Base-by-base conservation (phyloP, 92 coral and sea anemone species). In the Muricea muricata region DNA sequence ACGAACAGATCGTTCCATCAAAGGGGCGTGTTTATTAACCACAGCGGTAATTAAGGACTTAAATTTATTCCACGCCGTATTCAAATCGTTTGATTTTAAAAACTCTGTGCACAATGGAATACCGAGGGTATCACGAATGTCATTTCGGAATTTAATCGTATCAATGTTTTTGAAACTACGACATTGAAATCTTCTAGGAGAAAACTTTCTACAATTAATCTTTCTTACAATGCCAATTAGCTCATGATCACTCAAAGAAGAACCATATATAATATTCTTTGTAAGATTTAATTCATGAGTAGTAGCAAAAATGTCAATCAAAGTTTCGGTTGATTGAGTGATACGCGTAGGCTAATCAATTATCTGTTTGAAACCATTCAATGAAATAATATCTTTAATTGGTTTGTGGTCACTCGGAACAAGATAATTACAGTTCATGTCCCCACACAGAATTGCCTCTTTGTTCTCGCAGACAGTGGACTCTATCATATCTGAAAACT, bases 1-100 rank as follows among this genome's bases (percentile, higher is more conserved):
- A 0, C 67, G 76, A 32, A 66, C 77, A 42, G 55, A 41, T 65
- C 85, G 73, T 2, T 30, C 75, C 21, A 58, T 56, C 37, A 67
- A 67, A 37, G 75, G 84, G 77, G 85, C 78, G 25, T 81, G 85
- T 42, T 66, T 81, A 61, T 79, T 39, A 56, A 25, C 37, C 60
- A 42, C 65, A 65, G 68, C 30, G 32, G 29, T 52, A 33, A 58
- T 12, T 70, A 70, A 31, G 41, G 35, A 31, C 35, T 76, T 75
- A 71, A 76, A 85, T 2, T 65, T 85, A 6, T 12, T 2, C 88
- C 88, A 84, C 1, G 83, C 88, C 2, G 65, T 0, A 35, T 87
- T 73, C 26, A 87, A 76, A 29, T 83, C 50, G 4, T 24, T 45
- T 58, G 73, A 48, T 1, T 63, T 81, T 47, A 50, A 35, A 30